These are phyloP conservation scores for Acomys russatus DNA, from an alignment of 2,797 vertebrate genomes.

Conservation along the genomic window DNA sequence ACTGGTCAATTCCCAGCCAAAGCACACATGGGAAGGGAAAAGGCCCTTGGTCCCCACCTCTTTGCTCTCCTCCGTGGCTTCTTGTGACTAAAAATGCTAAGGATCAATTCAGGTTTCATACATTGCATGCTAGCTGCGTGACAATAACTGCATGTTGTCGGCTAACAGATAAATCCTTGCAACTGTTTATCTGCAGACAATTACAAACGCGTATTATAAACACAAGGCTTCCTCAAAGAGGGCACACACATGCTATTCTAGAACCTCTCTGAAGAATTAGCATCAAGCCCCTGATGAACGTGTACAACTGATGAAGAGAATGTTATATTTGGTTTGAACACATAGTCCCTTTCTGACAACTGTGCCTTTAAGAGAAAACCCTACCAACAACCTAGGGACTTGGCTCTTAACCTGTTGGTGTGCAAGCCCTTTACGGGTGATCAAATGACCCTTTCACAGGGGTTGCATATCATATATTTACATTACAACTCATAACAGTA, in stretches of 20 bases:
- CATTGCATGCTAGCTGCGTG: not conserved
- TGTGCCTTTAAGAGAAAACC: not conserved
- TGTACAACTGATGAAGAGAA: slow-evolving; percentile 1
- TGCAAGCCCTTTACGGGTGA: not conserved
- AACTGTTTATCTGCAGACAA: slow-evolving; percentile 36
- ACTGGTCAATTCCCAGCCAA: not conserved
- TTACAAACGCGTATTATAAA: not conserved
- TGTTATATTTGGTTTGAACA: slow-evolving; percentile 17
- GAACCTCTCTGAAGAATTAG: slow-evolving; percentile 34
- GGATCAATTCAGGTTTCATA: not conserved
- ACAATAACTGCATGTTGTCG: not conserved
- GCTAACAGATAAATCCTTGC: not conserved
- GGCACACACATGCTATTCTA: not conserved
- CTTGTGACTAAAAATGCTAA: not conserved
- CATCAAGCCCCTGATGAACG: slow-evolving; percentile 7
- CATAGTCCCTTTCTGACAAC: not conserved
- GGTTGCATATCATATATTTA: not conserved
- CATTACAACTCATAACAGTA: not conserved
- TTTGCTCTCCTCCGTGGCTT: not conserved
- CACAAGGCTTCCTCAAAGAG: not conserved
- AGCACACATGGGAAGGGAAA: not conserved
- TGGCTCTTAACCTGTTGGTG: not conserved
- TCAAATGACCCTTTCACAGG: not conserved
- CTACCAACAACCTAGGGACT: not conserved
- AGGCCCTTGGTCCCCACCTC: not conserved